Base-by-base conservation (phyloP, 2,113 vertebrate species). In the Oryzias melastigma region DNA sequence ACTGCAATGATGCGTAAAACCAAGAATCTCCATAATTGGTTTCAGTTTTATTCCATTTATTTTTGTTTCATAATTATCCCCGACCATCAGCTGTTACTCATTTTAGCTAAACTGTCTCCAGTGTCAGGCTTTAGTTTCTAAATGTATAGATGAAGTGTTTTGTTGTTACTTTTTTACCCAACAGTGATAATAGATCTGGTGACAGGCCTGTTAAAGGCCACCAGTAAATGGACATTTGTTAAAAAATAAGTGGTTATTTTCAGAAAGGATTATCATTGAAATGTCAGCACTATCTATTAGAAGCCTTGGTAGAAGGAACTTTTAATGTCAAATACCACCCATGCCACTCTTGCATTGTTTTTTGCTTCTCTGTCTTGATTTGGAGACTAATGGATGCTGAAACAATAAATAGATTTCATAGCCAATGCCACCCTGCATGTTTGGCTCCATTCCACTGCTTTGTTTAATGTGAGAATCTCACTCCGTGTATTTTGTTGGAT, bases 331-430 rank as follows among this genome's bases (percentile, higher is more conserved):
- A 71, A 73, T 65, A 45, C 56, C 65, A 76, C 81, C 73, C 45
- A 73, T 78, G 67, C 71, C 15, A 50, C 40, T 62, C 53, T 35
- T 35, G 7, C 2, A 29, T 51, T 27, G 68, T 72, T 62, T 61
- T 78, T 68, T 80, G 58, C 42, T 24, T 58, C 40, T 67, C 56
- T 72, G 62, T 75, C 64, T 77, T 70, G 70, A 81, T 67, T 82
- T 62, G 1, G 71, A 77, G 70, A 80, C 76, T 66, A 86, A 88
- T 75, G 69, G 64, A 59, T 75, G 55, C 78, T 76, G 73, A 64
- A 68, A 61, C 71, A 78, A 82, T 90, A 87, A 81, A 85, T 87
- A 88, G 64, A 78, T 85, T 74, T 69, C 61, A 71, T 66, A 82
- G 77, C 62, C 77, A 72, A 57, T 84, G 66, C 78, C 68, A 73